Evolutionary conservation across 2,797 vertebrate species (phyloP), one percentile per base, ranked within the genome.

Genomic region (Glossophaga mutica): DNA sequence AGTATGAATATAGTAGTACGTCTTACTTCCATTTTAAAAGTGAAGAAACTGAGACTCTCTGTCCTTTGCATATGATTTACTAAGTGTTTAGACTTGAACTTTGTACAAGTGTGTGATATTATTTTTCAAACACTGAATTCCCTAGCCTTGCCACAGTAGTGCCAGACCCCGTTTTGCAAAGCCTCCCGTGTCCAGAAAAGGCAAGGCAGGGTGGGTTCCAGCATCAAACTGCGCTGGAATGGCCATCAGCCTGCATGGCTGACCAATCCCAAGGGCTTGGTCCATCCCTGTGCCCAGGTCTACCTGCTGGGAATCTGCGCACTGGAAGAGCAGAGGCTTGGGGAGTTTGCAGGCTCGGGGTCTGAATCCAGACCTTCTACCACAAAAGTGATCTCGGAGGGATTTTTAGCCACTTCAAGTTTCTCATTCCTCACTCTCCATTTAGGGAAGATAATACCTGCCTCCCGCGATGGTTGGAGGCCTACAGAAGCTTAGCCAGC

Each of bases 391-490:
- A 71, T 71, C 46, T 48, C 0, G 0, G 9, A 32, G 50, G 42
- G 77, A 42, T 83, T 73, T 70, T 15, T 71, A 52, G 57, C 21
- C 78, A 57, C 16, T 34, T 83, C 29, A 65, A 55, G 22, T 62
- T 82, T 88, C 39, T n/a, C 62, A 74, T 70, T 57, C 82, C 34
- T 92, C 9, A 16, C 29, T 29, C 73, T 74, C 71, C 3, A 16
- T 55, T 84, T 29, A 68, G 71, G 67, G 46, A 50, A 85, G 46
- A 21, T 65, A 44, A 6, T 34, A 48, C 15, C 2, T 32, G 32
- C 4, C 12, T 79, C 39, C 12, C 0, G 0, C 11, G n/a, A 55
- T 6, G 10, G 11, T 24, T 21, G 16, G 11, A 52, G 16, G 3
- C 3, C 1, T n/a, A 37, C 14, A 11, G 16, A 24, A 71, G 4